phyloP scores from a whole-genome alignment of 2,888 invertebrate species.

The Agrilus cyanescens region DNA sequence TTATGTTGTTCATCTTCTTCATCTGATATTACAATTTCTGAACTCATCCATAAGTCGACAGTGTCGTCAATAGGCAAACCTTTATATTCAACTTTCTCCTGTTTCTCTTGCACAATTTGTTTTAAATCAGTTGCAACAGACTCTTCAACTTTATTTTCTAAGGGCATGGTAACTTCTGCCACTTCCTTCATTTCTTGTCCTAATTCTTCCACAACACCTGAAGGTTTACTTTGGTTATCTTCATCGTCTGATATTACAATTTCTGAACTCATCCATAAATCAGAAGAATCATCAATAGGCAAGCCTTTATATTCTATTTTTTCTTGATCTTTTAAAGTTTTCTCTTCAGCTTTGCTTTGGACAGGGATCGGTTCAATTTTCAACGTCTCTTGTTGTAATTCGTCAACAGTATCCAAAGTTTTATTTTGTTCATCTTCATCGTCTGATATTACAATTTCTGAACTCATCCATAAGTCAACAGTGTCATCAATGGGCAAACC shows the following conservation, averaged over 20 bases:
- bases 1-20: constrained; percentile 14
- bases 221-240: not conserved
- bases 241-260: not conserved
- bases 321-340: not conserved
- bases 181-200: constrained; percentile 6
- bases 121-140: too few species aligned
- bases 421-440: not conserved
- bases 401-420: too few species aligned
- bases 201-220: not conserved
- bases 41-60: constrained; percentile 27
- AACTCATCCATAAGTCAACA: constrained; percentile 22
- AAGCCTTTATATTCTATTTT: constrained; percentile 14
- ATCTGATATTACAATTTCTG: constrained; percentile 20
- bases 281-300: constrained; percentile 19
- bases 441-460: constrained; percentile 8
- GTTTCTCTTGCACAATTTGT: not conserved
- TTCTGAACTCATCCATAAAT: not conserved
- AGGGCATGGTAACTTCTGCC: constrained; percentile 6
- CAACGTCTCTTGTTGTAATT: too few species aligned
- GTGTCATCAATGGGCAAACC: constrained; percentile 19
- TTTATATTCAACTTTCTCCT: constrained; percentile 9
- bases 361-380: too few species aligned
- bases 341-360: not conserved
- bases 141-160: not conserved
- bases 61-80: constrained; percentile 23